Evolutionary conservation across 2,888 invertebrate genomes (phyloP), one percentile per base, ranked within the genome.

Genomic region (Thereva nobilitata): DNA sequence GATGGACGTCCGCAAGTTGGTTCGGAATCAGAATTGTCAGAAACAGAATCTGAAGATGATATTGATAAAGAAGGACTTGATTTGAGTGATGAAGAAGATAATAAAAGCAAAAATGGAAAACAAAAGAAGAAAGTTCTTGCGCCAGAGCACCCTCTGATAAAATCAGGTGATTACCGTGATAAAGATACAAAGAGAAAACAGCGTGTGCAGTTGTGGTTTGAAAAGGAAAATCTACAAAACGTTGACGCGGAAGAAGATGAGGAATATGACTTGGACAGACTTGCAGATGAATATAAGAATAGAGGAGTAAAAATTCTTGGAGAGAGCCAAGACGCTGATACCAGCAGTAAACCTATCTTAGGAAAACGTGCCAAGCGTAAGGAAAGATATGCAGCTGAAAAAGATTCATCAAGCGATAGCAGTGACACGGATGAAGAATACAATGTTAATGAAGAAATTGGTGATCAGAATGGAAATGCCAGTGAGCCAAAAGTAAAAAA

Each of bases 181-280:
- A 89, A 89, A 70, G 86, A 88, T 61, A 86, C 89, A 4, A 90
- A 88, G 73, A 85, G 89, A 12, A 84, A 88, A 10, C 87, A 89
- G 73, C 92, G 92, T 77, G 93, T 93, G 0, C 87, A 93, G 73
- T 81, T 93, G 41, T 95, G 95, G 93, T 93, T 93, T 79, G 89
- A 93, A 75, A 90, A 93, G 75, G 93, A 93, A 70, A 86, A 86
- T 72, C 91, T 95, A 72, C 90, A 92, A 77, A 87, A 91, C 74
- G 80, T 95, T 34, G 87, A 91, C 71, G 86, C 89, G 68, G 93
- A 93, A 67, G 89, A 89, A 53, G 95, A 94, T 76, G 95, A 93
- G 79, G 94, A 94, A 72, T 86, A 86, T 5, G 96, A 96, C 81
- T 84, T 96, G 71, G 91, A 95, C 75, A 88, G 88, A 76, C 84